These are phyloP conservation scores for Athalia cordata DNA, from an alignment of 2,888 invertebrate genomes.

Conservation along the genomic window DNA sequence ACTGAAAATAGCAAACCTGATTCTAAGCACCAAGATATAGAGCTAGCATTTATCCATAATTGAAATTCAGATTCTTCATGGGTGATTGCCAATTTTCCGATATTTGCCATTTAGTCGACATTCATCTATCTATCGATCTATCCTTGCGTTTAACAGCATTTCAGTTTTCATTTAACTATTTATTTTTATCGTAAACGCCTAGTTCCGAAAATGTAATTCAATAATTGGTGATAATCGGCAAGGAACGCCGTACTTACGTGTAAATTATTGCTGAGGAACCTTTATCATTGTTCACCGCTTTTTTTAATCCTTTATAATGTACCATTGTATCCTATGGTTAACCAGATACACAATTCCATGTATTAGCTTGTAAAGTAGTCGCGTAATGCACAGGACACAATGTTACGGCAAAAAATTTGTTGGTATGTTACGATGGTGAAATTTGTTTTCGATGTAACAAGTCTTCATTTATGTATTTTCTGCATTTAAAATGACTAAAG, in stretches of 20 bases:
- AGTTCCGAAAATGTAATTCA: neutral
- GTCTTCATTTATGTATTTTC: neutral
- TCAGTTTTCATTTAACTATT: slow-evolving; percentile 29
- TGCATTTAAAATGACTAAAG: slow-evolving; percentile 39
- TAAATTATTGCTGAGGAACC: slow-evolving; percentile 19
- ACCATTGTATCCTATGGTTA: slow-evolving; percentile 15
- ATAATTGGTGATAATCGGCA: slow-evolving; percentile 32
- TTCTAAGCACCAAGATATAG: too few species aligned
- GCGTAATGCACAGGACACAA: slow-evolving; percentile 10
- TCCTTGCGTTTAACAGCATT: slow-evolving; percentile 44
- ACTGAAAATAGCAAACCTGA: too few species aligned
- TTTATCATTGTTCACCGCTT: neutral
- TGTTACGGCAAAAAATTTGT: neutral
- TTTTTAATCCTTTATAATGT: neutral
- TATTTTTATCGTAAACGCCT: slow-evolving; percentile 23
- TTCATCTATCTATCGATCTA: neutral
- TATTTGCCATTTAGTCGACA: neutral
- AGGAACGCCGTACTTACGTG: slow-evolving; percentile 6
- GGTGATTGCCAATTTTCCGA: too few species aligned
- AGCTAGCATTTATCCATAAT: too few species aligned
- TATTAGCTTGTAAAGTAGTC: slow-evolving; percentile 8
- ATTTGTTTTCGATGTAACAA: neutral
- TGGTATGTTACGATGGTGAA: neutral
- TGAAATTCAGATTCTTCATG: too few species aligned
- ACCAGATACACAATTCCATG: slow-evolving; percentile 13